Evolutionary conservation across 64 coral and sea anemone species (phyloP).

Genomic region (Montipora cactus): DNA sequence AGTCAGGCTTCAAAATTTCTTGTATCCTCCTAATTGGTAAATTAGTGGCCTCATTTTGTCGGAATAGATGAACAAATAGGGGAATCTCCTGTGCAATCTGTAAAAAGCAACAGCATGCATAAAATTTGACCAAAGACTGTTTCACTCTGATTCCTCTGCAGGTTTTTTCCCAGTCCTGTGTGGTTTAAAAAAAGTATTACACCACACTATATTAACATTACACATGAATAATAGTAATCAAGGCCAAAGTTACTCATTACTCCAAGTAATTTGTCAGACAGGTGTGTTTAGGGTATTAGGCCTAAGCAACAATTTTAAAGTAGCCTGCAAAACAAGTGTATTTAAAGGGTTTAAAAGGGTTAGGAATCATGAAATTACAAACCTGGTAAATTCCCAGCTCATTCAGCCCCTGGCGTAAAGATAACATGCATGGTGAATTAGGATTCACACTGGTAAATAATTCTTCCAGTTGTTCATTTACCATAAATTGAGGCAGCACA

Average conservation of each 20-base stretch:
- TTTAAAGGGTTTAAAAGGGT: neutral
- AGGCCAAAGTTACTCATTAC: too few species aligned
- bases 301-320: neutral
- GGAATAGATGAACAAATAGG: slow-evolving; percentile 42
- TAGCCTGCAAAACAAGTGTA: too few species aligned
- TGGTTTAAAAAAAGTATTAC: too few species aligned
- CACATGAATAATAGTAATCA: too few species aligned
- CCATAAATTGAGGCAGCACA: slow-evolving; percentile 37
- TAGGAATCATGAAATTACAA: slow-evolving; percentile 21
- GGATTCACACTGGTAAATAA: slow-evolving; percentile 34
- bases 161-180: too few species aligned
- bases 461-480: slow-evolving; percentile 21
- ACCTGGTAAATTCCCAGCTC: slow-evolving; percentile 61
- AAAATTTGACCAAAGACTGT: too few species aligned
- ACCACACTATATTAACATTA: too few species aligned
- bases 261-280: too few species aligned
- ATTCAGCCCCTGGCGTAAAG: slow-evolving; percentile 36
- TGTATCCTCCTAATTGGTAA: slow-evolving; percentile 20
- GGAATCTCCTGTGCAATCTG: slow-evolving; percentile 47
- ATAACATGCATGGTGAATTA: slow-evolving; percentile 14
- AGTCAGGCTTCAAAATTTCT: slow-evolving; percentile 39
- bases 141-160: too few species aligned
- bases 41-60: neutral
- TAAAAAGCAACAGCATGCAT: neutral
- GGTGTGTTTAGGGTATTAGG: neutral